Base-by-base conservation (phyloP, 2,797 vertebrate genomes). In the Macroramphosus scolopax region DNA sequence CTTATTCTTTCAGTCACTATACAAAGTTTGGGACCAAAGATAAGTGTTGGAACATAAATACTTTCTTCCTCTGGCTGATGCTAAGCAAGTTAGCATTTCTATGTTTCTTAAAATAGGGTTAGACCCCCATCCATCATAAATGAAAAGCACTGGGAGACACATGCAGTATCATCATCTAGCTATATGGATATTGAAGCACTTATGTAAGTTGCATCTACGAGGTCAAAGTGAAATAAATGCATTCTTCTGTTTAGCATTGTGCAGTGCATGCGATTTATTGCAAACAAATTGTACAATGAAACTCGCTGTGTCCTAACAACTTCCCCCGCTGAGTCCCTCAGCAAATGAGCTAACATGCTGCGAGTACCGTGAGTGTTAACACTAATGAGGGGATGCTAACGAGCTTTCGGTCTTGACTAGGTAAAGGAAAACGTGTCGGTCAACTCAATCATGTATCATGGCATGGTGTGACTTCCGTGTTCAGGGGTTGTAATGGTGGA, bases 271-370 rank as follows among this genome's bases (percentile, higher is more conserved):
- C 16, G 14, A 17, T 32, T 17, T 3, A 13, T 39, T n/a, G 42
- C n/a, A 48, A 60, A 42, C 20, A 44, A 12, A 16, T 9, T 26
- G 36, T 48, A 22, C 17, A 46, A 5, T 22, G 13, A 49, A 33
- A 47, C 60, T 8, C 13, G 2, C 6, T 24, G 9, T 28, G 47
- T 38, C 46, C 25, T 36, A 17, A 26, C 11, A 33, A 7, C 25
- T 10, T 15, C 48, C 48, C 67, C 64, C 2, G 52, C 24, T 30
- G 61, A 60, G 42, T 39, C 24, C 38, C 31, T 31, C 17, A 12
- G 46, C 29, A 68, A 37, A 62, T 3, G 45, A 68, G 67, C 49
- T 10, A 39, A 45, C 68, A 48, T 11, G 60, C 41, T 16, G 56
- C n/a, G 18, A 64, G 49, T 13, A 61, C 41, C 16, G 56, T 11